phyloP scores from a whole-genome alignment of 2,113 vertebrate species.

The Empidonax traillii region DNA sequence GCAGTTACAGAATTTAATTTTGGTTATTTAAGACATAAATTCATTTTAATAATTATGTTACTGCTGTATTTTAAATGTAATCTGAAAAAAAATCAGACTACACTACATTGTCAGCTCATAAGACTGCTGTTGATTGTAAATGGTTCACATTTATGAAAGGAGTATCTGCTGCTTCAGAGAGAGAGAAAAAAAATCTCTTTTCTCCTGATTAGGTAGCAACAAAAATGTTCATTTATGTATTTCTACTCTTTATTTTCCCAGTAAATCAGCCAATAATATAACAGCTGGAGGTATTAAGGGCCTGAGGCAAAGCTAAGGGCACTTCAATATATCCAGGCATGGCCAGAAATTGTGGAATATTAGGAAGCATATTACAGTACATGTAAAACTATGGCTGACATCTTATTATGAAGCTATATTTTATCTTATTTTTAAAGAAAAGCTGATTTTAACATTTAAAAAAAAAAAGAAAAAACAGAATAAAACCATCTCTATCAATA shows the following conservation, averaged over 20 bases:
- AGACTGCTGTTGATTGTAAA: constrained; percentile 22
- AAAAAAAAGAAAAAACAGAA: background rate
- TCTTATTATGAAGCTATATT: constrained; percentile 45
- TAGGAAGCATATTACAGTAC: constrained; percentile 12
- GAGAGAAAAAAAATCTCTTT: constrained; percentile 54
- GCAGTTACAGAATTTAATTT: constrained; percentile 73
- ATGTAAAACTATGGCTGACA: constrained; percentile 35
- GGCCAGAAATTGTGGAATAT: constrained; percentile 41
- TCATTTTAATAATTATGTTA: constrained; percentile 73
- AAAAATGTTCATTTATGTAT: constrained; percentile 73
- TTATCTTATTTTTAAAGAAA: constrained; percentile 36
- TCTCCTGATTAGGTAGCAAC: constrained; percentile 71
- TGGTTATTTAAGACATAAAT: constrained; percentile 67
- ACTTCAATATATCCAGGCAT: constrained; percentile 54
- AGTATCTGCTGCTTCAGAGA: constrained; percentile 26
- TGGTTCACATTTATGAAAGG: constrained; percentile 23
- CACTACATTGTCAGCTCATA: constrained; percentile 31
- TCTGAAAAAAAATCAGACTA: constrained; percentile 19
- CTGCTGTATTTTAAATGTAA: constrained; percentile 59
- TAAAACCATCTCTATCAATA: background rate
- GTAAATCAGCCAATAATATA: constrained; percentile 75
- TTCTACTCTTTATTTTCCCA: constrained; percentile 70
- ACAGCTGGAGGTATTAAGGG: constrained; percentile 72
- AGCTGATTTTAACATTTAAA: background rate
- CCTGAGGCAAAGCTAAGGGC: constrained; percentile 74